A percentile compares a stretch with the other conserved stretches of the same genome.
phyloP scores from a whole-genome alignment of 2,888 invertebrate genomes.

The Ichneumon xanthorius region DNA sequence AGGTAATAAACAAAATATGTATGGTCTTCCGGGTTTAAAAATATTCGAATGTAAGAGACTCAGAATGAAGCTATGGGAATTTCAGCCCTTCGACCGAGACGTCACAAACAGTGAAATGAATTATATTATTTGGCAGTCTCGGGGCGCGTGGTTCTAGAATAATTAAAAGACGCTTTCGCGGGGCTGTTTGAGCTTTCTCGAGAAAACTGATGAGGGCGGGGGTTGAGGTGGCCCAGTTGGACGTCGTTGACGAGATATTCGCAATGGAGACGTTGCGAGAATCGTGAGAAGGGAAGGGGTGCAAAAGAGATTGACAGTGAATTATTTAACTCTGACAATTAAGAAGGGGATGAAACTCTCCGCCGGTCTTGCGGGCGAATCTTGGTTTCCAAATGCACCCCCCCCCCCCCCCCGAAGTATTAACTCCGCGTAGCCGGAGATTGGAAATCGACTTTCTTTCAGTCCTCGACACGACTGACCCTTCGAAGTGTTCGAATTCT shows the following conservation, averaged over 20 bases:
- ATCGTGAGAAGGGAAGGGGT: slow-evolving; percentile 75
- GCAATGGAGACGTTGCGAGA: slow-evolving; percentile 58
- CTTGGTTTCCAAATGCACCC: slow-evolving; percentile 51
- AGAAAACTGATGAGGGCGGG: slow-evolving; percentile 28
- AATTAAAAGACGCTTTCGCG: slow-evolving; percentile 79
- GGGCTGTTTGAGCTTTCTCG: slow-evolving; percentile 30
- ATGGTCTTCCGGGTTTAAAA: background rate
- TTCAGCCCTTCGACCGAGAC: slow-evolving; percentile 69
- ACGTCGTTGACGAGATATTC: slow-evolving; percentile 44
- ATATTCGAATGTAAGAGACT: background rate
- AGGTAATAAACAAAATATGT: background rate
- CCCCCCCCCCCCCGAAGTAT: slow-evolving; percentile 1
- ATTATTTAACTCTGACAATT: slow-evolving; percentile 83
- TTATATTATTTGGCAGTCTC: slow-evolving; percentile 81
- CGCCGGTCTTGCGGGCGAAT: slow-evolving; percentile 39
- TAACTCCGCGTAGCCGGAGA: slow-evolving; percentile 12
- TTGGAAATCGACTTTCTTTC: slow-evolving; percentile 18
- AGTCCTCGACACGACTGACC: background rate
- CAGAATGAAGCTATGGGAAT: background rate
- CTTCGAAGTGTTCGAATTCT: background rate
- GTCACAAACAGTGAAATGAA: slow-evolving; percentile 81
- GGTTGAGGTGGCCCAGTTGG: slow-evolving; percentile 40
- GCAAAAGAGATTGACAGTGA: slow-evolving; percentile 82
- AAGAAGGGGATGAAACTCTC: slow-evolving; percentile 71
- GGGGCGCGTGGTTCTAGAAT: slow-evolving; percentile 74